phyloP scores from a whole-genome alignment of 2,888 invertebrate genomes.

The Polyploca ridens region DNA sequence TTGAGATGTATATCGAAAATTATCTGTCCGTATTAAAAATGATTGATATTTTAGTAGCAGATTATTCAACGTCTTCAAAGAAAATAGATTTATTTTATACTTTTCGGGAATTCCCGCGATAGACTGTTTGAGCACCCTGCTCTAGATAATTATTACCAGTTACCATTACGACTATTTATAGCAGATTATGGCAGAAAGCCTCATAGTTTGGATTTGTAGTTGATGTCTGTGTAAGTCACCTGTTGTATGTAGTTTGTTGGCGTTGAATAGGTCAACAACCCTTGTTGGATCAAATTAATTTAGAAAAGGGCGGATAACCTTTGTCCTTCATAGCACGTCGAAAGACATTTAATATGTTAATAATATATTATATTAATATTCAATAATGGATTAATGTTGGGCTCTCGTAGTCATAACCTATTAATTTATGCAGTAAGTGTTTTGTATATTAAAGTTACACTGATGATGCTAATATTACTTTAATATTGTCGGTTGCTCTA shows the following conservation, averaged over 20 bases:
- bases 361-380: neutral
- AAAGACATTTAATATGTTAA: neutral
- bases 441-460: neutral
- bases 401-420: neutral
- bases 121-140: too few species aligned
- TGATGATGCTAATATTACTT: neutral
- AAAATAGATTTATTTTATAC: too few species aligned
- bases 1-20: too few species aligned
- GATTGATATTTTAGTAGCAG: too few species aligned
- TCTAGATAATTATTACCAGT: too few species aligned
- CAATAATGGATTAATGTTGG: neutral
- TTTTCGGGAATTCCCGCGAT: too few species aligned
- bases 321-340: neutral
- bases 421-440: neutral
- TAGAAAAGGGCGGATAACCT: slow-evolving; percentile 2
- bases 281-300: neutral
- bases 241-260: neutral
- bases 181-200: neutral
- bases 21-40: too few species aligned
- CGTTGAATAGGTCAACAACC: neutral
- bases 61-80: too few species aligned
- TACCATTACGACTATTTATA: too few species aligned
- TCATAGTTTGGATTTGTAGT: neutral
- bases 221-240: neutral
- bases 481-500: neutral